Percentiles rank a stretch among this genome's conserved stretches.
Conservation (phyloP, 2,888 invertebrate species). For the Piscicola geometra region DNA sequence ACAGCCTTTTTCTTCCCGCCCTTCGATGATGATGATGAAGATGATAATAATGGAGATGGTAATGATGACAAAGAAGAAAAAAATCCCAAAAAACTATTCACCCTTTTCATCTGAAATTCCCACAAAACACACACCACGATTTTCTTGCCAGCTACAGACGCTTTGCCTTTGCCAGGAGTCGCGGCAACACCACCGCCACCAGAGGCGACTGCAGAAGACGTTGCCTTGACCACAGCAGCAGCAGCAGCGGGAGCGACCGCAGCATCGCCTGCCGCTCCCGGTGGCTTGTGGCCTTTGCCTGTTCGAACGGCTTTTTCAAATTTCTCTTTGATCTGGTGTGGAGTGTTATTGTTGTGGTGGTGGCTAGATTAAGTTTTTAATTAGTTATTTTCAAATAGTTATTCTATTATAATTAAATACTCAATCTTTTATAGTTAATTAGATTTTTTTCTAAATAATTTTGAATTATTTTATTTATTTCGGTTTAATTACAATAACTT, state of each 20-base stretch:
- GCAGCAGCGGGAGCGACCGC: constrained; percentile 40
- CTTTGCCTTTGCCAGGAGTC: no score
- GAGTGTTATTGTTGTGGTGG: no score
- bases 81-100: neutral
- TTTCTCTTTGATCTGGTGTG: constrained; percentile 76
- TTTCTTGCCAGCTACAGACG: neutral
- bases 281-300: constrained; percentile 46
- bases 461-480: no score
- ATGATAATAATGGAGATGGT: neutral
- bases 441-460: no score
- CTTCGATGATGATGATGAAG: neutral
- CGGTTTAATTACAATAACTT: no score
- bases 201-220: neutral
- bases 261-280: constrained; percentile 41
- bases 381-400: no score
- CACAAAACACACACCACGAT: constrained; percentile 1
- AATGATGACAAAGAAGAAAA: constrained; percentile 21
- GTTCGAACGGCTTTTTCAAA: constrained; percentile 79
- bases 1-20: constrained; percentile 50
- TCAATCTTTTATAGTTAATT: no score
- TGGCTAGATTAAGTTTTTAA: no score
- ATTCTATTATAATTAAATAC: no score
- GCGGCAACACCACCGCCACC: no score
- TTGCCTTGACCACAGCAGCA: neutral
- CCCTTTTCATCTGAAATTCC: neutral